Evolutionary conservation across 1,140 invertebrate genomes (phyloP), one percentile per base, ranked within the genome.

Genomic region (Bradynema listronoti): DNA sequence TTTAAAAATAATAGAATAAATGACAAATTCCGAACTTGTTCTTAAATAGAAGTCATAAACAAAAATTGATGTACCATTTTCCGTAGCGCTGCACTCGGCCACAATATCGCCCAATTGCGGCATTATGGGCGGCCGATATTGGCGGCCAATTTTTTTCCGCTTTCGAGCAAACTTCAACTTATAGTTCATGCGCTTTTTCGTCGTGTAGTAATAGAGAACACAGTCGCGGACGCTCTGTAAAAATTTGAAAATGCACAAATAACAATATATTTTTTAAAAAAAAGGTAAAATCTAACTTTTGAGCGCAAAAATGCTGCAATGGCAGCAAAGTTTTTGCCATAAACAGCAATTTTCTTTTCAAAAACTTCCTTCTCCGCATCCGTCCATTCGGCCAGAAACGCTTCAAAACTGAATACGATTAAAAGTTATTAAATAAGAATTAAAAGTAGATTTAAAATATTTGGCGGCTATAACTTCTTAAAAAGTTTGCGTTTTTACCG

Each of bases 291-390:
- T 25, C 27, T 25, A 16, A 55, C 53, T 49, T 64, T 64, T 5
- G 24, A 39, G 14, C 39, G 50, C 22, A 64, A 56, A 60, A 64
- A 64, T 29, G 62, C 62, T 24, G 62, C 54, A 27, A 64, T 65
- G 53, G 62, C 62, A 14, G 62, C 62, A 64, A 64, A 64, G 43
- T 64, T 64, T 39, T 64, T 64, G 6, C 62, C 62, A 42, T 64
- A 64, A 16, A 46, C 22, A 36, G 42, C 55, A 1, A 64, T 59
- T 19, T 65, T 64, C 43, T 64, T 42, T 39, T 34, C 33, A 29
- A 64, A 64, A 14, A 64, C 47, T 14, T 27, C 41, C 41, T 64
- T 64, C 39, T 64, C 62, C 14, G 33, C 19, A 16, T 64, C 62
- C 0, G 62, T 30, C 62, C 62, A 64, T 25, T 33, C 30, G 33